phyloP scores from a whole-genome alignment of 2,888 invertebrate species.

The Drosophila stalkeri region DNA sequence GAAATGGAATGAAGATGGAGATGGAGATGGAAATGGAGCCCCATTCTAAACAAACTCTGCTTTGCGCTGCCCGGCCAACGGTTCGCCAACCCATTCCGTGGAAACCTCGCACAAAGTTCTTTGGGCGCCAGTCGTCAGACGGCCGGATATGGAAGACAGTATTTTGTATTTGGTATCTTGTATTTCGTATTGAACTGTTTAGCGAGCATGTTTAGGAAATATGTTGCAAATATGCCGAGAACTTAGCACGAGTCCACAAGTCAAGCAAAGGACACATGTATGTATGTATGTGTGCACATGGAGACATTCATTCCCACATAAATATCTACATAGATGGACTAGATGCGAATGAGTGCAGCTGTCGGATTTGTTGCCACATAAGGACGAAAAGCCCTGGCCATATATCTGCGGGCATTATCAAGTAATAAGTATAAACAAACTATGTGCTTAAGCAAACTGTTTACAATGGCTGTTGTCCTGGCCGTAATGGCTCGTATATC shows the following conservation, averaged over 20 bases:
- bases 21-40: conserved; percentile 55
- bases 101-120: conserved; percentile 20
- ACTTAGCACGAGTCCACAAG: conserved; percentile 4
- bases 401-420: conserved; percentile 60
- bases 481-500: conserved; percentile 47
- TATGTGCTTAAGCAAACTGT: conserved; percentile 69
- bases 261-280: conserved; percentile 2
- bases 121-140: conserved; percentile 25
- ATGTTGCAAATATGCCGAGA: conserved; percentile 38
- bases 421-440: conserved; percentile 78
- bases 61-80: neutral
- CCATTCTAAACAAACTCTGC: conserved; percentile 7
- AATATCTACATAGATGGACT: neutral
- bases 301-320: neutral
- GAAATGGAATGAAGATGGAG: conserved; percentile 44
- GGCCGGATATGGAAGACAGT: conserved; percentile 70
- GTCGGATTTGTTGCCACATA: conserved; percentile 30
- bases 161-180: conserved; percentile 53
- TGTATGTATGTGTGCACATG: neutral
- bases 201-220: conserved; percentile 46
- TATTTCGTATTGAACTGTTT: conserved; percentile 54
- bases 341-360: conserved; percentile 25
- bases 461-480: conserved; percentile 50
- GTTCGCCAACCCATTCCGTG: conserved; percentile 25
- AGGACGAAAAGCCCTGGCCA: conserved; percentile 10